Percentiles rank a stretch among this genome's conserved stretches.
Evolutionary conservation across 2,888 invertebrate genomes (phyloP).

Genomic region (Poecilus cupreus): DNA sequence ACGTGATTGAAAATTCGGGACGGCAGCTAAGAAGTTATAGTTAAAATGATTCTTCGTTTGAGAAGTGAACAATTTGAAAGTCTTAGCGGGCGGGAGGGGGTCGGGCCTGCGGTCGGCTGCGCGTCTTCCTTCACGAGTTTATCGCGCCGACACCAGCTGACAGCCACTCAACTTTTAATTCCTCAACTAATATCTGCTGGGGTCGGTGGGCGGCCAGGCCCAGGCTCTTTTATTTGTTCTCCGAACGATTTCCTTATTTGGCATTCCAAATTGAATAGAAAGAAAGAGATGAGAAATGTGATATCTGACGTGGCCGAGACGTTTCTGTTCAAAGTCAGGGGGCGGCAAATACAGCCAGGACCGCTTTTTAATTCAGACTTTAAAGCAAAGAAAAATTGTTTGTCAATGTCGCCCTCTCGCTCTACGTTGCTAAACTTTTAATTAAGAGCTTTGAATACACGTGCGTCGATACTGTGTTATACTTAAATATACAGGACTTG

Average conservation of each 20-base stretch:
- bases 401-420: slow-evolving; percentile 11
- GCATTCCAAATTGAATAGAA: slow-evolving; percentile 66
- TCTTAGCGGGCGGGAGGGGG: background rate
- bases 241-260: slow-evolving; percentile 67
- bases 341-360: no score
- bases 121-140: slow-evolving; percentile 60
- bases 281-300: slow-evolving; percentile 69
- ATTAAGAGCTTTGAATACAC: slow-evolving; percentile 14
- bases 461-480: background rate
- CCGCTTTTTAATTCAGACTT: slow-evolving; percentile 39
- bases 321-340: background rate
- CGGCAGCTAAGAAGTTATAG: slow-evolving; percentile 19
- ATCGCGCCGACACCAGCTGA: slow-evolving; percentile 66
- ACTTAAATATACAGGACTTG: no score
- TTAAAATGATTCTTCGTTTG: slow-evolving; percentile 6
- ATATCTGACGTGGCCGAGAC: slow-evolving; percentile 60
- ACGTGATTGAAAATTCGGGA: slow-evolving; percentile 21
- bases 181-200: slow-evolving; percentile 67
- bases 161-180: slow-evolving; percentile 68
- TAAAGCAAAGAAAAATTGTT: slow-evolving; percentile 38
- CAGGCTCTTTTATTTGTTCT: slow-evolving; percentile 67
- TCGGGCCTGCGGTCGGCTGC: slow-evolving; percentile 35
- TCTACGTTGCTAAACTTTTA: slow-evolving; percentile 18
- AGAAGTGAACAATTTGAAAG: slow-evolving; percentile 30
- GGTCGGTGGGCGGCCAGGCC: slow-evolving; percentile 61